A percentile compares a stretch with the other conserved stretches of the same genome.
Evolutionary conservation across 2,113 vertebrate genomes (phyloP).

Genomic region (Apodemus speciosus): DNA sequence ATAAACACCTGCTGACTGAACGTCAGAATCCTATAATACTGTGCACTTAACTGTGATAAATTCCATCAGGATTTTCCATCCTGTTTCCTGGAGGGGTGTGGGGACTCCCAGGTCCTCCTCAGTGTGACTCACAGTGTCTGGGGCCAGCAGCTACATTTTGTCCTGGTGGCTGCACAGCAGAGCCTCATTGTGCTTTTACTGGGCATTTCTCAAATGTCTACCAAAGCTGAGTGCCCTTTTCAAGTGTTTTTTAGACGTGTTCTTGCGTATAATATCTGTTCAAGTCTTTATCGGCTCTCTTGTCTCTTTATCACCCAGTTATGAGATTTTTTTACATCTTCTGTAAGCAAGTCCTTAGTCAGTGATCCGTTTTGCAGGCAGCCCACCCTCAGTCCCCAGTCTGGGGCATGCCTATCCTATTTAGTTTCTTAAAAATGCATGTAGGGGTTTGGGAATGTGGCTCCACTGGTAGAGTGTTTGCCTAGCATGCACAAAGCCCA

Average conservation of each 20-base stretch:
- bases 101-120: too few species aligned
- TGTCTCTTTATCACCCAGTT: background rate
- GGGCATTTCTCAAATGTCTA: background rate
- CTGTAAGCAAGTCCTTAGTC: background rate
- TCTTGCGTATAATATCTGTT: background rate
- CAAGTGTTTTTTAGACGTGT: background rate
- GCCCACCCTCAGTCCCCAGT: background rate
- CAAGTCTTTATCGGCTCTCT: background rate
- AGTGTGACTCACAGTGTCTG: accelerated
- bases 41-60: background rate
- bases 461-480: background rate
- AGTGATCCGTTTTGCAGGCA: background rate
- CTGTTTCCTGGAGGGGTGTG: accelerated
- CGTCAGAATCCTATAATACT: too few species aligned
- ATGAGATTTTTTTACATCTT: background rate
- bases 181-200: background rate
- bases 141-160: background rate
- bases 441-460: background rate
- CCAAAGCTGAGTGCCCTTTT: background rate
- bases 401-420: background rate
- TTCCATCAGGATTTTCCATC: accelerated
- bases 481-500: background rate
- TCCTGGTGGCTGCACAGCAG: background rate
- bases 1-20: background rate
- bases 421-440: slow-evolving; percentile 1